Conservation (phyloP, 2,888 invertebrate genomes). For the Rhingia rostrata region DNA sequence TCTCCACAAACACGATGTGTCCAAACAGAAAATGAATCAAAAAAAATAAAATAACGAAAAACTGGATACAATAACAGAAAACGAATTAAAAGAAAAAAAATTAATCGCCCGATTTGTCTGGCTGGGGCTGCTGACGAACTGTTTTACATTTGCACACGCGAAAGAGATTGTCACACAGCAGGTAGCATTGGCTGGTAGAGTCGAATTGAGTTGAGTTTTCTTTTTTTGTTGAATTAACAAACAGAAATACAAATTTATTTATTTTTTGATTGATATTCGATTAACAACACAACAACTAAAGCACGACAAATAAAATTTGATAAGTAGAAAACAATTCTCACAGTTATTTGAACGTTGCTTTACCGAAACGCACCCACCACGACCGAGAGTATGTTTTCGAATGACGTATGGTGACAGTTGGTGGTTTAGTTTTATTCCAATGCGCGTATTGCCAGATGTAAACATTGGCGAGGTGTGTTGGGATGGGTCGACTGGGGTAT, state of each 20-base stretch:
- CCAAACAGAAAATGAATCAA: not conserved
- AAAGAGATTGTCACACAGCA: constrained; percentile 29
- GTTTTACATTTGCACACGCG: constrained; percentile 53
- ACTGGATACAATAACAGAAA: constrained; percentile 8
- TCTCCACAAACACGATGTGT: not conserved
- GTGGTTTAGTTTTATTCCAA: constrained; percentile 68
- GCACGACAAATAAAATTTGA: constrained; percentile 28
- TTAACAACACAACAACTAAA: constrained; percentile 21
- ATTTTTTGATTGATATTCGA: constrained; percentile 15
- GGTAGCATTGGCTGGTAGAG: constrained; percentile 7
- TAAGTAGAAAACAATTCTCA: constrained; percentile 26
- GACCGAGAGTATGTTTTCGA: constrained; percentile 65
- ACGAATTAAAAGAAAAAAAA: not conserved
- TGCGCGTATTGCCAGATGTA: constrained; percentile 70
- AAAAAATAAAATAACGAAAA: not conserved
- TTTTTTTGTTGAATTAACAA: constrained; percentile 17
- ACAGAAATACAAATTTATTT: not conserved
- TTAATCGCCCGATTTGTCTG: constrained; percentile 32
- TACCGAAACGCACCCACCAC: constrained; percentile 53
- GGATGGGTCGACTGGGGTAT: not conserved
- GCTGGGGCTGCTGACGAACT: constrained; percentile 36
- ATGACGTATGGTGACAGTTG: constrained; percentile 69
- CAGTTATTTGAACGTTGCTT: constrained; percentile 31
- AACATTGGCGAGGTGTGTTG: constrained; percentile 9
- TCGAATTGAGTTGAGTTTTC: constrained; percentile 5